Base-by-base conservation (phyloP, 2,113 vertebrate genomes). In the Anhinga rufa region DNA sequence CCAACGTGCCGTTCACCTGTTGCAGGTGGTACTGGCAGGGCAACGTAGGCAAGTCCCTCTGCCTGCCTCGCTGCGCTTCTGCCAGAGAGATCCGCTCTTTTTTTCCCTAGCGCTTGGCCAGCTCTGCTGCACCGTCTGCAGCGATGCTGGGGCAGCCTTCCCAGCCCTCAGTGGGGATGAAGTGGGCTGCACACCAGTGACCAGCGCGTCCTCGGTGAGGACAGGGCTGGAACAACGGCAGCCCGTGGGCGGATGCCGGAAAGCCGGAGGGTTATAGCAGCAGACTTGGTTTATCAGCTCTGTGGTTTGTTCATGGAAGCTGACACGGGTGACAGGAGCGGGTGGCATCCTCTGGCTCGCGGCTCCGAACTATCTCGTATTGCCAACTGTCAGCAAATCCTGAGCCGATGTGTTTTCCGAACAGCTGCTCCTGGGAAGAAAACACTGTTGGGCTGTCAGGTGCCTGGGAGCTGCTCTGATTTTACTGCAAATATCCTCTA, bases 11-110 rank as follows among this genome's bases (percentile, higher is more conserved):
- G 5, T 5, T 11, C 69, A 94, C 96, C 69, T 93, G 94, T 94
- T 96, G 91, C 83, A 6, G 76, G 62, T 25, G 86, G 52, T 70
- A 64, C 78, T 0, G 40, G 48, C 32, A 21, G 48, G 78, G 90
- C 38, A 1, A 3, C 0, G 31, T 7, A 8, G 52, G 16, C 34
- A 3, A 14, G 15, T 36, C 62, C 79, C 2, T 10, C 55, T n/a
- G 76, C 88, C 20, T 64, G 49, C 60, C 65, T 14, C 5, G 2
- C 61, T 2, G 13, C 4, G 78, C 88, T 52, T n/a, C 68, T 68
- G 91, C 71, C 65, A 3, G 48, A 13, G 13, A 75, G 54, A 79
- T 19, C 75, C 69, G 61, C 52, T 82, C 36, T 44, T 38, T 34
- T 13, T 15, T 16, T 11, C n/a, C 40, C 34, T 9, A 12, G 70